Evolutionary conservation across 2,113 vertebrate species (phyloP), one percentile per base, ranked within the genome.

Genomic region (Corydoras sp.): DNA sequence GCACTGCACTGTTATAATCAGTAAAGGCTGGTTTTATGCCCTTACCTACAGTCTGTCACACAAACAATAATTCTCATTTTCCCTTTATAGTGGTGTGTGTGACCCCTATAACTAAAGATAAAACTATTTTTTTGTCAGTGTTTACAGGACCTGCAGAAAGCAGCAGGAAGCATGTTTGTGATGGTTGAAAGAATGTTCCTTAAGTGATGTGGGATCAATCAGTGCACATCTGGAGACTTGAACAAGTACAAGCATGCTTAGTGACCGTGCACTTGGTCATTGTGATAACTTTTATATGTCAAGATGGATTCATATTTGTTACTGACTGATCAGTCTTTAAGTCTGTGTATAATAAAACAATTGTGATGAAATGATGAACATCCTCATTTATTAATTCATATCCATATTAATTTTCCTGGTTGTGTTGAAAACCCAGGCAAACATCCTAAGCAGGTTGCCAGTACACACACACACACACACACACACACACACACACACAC

Each of bases 1-100:
- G 65, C 78, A 77, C 29, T 71, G 56, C 11, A 48, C 62, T 80
- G 78, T 75, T 49, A 75, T 69, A 69, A 80, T 75, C 31, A 65
- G 56, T 65, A 75, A 75, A 72, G 50, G 71, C 72, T 65, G 56
- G 62, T 12, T 74, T 49, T 68, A 79, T 79, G 69, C 56, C 62
- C 62, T 14, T 58, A 70, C 56, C 63, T 15, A 72, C 48, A 72
- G 9, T 35, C 53, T 51, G 53, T 32, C 55, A 55, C 32, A 9
- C 54, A 24, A 62, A 61, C 62, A 61, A 48, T n/a, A 56, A 55
- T 49, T 50, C 54, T 43, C 35, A 5, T 43, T 43, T 43, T 43
- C 4, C 35, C 35, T 43, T 43, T 43, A 43, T 5, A 43, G 35
- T 43, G 35, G 35, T 43, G 35, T 43, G 35, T 43, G 1, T 11